These are phyloP conservation scores for Knipowitschia caucasica DNA, from an alignment of 2,797 vertebrate genomes.

Conservation along the genomic window DNA sequence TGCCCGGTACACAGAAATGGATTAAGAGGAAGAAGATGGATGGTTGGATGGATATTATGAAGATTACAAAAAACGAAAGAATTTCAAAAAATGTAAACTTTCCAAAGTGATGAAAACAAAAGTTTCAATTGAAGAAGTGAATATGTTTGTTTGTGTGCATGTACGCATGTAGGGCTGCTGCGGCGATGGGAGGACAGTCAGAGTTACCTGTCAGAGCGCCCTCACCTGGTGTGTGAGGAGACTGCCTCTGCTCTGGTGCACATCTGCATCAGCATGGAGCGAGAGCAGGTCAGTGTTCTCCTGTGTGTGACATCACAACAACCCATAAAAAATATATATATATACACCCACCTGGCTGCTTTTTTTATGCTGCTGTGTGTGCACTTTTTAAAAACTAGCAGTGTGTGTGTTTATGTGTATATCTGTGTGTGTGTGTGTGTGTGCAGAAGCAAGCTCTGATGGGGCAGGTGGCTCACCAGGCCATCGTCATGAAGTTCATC, in stretches of 20 bases:
- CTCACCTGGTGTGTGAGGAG: conserved; percentile 87
- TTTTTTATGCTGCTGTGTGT: too few relatives aligned
- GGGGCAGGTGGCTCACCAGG: conserved; percentile 92
- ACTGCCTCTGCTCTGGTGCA: conserved; percentile 86
- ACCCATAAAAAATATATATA: too few relatives aligned
- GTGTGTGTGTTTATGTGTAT: neutral
- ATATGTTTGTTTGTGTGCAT: too few relatives aligned
- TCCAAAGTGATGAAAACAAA: too few relatives aligned
- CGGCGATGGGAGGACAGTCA: conserved; percentile 92
- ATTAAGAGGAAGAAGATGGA: too few relatives aligned
- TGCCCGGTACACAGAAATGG: too few relatives aligned
- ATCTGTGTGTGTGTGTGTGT: neutral
- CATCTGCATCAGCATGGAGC: conserved; percentile 87
- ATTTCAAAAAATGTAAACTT: too few relatives aligned
- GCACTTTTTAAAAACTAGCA: too few relatives aligned
- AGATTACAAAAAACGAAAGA: too few relatives aligned
- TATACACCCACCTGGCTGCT: too few relatives aligned
- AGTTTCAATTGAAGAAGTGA: too few relatives aligned
- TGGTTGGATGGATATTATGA: too few relatives aligned
- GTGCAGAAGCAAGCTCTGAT: conserved; percentile 85
- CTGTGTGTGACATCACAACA: neutral
- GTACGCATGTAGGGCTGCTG: conserved; percentile 85
- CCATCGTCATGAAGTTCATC: conserved; percentile 91
- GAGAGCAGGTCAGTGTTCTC: conserved; percentile 85
- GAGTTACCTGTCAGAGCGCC: conserved; percentile 84